Conservation (phyloP, 1,140 invertebrate genomes). For the Apis florea region DNA sequence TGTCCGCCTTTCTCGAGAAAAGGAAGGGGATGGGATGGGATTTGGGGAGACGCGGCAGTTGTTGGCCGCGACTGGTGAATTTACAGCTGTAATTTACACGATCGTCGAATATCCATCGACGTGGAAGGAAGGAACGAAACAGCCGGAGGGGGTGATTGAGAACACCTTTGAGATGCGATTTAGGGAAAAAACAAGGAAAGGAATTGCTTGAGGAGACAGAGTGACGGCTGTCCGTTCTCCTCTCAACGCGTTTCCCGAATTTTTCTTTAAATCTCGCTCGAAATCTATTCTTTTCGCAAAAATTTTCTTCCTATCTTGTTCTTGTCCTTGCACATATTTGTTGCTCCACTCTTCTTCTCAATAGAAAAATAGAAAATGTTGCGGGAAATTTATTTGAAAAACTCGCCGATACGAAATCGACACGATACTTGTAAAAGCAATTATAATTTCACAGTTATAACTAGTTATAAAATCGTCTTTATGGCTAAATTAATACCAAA, state of each 20-base stretch:
- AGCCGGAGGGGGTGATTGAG: slow-evolving; percentile 4
- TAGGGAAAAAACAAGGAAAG: not conserved
- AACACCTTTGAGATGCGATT: slow-evolving; percentile 14
- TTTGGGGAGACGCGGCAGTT: slow-evolving; percentile 1
- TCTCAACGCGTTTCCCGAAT: not conserved
- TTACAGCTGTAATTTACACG: slow-evolving; percentile 24
- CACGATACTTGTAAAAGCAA: not conserved
- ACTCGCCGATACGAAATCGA: not conserved
- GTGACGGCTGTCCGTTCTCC: not conserved
- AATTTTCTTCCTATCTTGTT: too few relatives aligned
- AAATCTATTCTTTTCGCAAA: too few relatives aligned
- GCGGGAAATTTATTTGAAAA: not conserved
- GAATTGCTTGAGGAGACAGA: not conserved
- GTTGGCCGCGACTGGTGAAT: not conserved
- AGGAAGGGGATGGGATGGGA: not conserved
- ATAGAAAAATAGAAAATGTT: not conserved
- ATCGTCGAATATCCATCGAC: not conserved
- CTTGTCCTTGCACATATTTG: too few relatives aligned
- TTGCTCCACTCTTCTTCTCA: too few relatives aligned
- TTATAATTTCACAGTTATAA: not conserved
- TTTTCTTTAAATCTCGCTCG: too few relatives aligned
- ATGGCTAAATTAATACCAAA: not conserved
- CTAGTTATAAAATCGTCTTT: not conserved
- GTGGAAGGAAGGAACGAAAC: not conserved
- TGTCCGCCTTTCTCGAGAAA: not conserved